Evolutionary conservation across 1,140 invertebrate species (phyloP).

Genomic region (Drosophila gunungcola): DNA sequence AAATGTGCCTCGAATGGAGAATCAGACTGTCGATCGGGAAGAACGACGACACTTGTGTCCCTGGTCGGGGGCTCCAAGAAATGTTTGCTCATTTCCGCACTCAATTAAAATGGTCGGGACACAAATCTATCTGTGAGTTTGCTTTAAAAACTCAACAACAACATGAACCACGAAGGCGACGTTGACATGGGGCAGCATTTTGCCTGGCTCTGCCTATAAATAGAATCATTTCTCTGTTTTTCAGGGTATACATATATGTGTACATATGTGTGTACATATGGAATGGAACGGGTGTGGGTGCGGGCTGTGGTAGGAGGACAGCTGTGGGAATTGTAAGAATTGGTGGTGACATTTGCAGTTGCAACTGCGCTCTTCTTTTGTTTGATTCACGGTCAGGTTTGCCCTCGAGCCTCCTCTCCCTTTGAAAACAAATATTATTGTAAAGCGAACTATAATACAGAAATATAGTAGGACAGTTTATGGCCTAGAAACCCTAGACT

Average conservation of each 20-base stretch:
- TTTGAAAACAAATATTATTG: slow-evolving; percentile 9
- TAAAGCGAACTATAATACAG: background rate
- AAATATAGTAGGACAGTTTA: background rate
- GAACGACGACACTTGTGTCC: slow-evolving; percentile 30
- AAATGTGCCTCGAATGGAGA: slow-evolving; percentile 57
- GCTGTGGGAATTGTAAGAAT: slow-evolving; percentile 35
- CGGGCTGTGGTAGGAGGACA: slow-evolving; percentile 39
- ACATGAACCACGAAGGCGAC: slow-evolving; percentile 14
- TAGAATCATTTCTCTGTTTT: slow-evolving; percentile 27
- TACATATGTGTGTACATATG: background rate
- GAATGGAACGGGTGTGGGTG: slow-evolving; percentile 20
- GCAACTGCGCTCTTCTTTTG: slow-evolving; percentile 26
- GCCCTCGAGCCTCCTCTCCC: background rate
- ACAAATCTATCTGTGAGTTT: slow-evolving; percentile 58
- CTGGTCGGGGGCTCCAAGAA: slow-evolving; percentile 30
- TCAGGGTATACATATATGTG: background rate
- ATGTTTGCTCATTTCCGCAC: slow-evolving; percentile 62
- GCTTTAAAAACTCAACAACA: slow-evolving; percentile 21
- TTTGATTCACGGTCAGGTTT: slow-evolving; percentile 43
- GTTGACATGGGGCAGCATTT: slow-evolving; percentile 34
- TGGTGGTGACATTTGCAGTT: slow-evolving; percentile 51
- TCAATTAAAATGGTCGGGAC: slow-evolving; percentile 68
- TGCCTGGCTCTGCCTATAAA: slow-evolving; percentile 46
- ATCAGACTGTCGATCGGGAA: slow-evolving; percentile 14
- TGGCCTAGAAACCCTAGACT: background rate